These are phyloP conservation scores for Channa striata DNA, from an alignment of 2,797 vertebrate species.

Conservation along the genomic window DNA sequence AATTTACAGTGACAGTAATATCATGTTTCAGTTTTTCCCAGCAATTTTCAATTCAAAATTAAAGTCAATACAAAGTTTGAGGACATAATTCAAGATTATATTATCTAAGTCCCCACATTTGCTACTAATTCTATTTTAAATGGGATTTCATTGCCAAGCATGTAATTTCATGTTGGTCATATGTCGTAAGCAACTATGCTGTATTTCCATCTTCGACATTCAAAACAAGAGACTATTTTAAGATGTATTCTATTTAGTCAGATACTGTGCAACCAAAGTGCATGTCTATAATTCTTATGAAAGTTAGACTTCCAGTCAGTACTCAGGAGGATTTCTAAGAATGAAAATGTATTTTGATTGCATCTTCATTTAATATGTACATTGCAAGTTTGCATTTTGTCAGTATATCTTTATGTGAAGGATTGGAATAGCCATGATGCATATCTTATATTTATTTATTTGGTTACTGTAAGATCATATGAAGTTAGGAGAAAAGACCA, in stretches of 20 bases:
- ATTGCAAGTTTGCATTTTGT: conserved; percentile 20
- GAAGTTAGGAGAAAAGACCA: conserved; percentile 24
- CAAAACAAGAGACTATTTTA: conserved; percentile 6
- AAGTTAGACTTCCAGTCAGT: conserved; percentile 5
- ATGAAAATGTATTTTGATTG: conserved; percentile 1
- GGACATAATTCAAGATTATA: neutral
- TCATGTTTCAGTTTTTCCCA: neutral
- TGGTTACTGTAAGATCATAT: conserved; percentile 39
- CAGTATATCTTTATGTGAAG: conserved; percentile 37
- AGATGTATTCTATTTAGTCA: conserved; percentile 37
- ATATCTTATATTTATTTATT: conserved; percentile 54
- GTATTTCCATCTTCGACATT: conserved; percentile 11
- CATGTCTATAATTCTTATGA: conserved; percentile 12
- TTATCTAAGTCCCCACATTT: neutral
- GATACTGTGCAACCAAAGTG: conserved; percentile 14
- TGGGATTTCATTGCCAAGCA: neutral
- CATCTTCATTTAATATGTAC: conserved; percentile 20
- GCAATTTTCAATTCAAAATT: too few species aligned
- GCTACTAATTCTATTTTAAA: conserved; percentile 5
- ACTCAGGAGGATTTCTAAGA: conserved; percentile 20
- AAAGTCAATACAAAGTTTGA: too few species aligned
- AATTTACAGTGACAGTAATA: conserved; percentile 1
- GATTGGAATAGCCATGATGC: conserved; percentile 34
- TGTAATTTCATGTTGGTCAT: neutral
- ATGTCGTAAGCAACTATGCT: neutral